Evolutionary conservation across 2,888 invertebrate genomes (phyloP).

Genomic region (Drosophila koepferae): DNA sequence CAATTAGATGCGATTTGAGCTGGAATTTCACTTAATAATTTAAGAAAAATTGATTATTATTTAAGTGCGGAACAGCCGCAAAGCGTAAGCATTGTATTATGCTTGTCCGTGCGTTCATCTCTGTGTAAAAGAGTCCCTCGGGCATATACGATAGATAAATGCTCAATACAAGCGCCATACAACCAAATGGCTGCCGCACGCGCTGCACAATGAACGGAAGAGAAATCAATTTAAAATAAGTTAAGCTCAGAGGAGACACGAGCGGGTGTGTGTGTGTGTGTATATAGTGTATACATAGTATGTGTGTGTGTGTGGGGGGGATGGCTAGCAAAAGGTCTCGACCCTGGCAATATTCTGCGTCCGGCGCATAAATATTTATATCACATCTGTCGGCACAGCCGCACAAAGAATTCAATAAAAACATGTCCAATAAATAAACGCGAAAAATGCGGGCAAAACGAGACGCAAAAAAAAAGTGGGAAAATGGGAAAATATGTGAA

Average conservation of each 20-base stretch:
- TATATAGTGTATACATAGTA: neutral
- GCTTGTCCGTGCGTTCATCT: neutral
- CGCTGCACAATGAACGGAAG: conserved; percentile 57
- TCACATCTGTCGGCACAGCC: conserved; percentile 69
- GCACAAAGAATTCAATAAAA: conserved; percentile 77
- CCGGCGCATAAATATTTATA: conserved; percentile 75
- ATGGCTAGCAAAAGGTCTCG: conserved; percentile 18
- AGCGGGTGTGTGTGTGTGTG: neutral
- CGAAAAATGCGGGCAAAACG: conserved; percentile 48
- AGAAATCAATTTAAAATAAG: conserved; percentile 74
- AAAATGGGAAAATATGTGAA: neutral
- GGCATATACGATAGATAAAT: conserved; percentile 50
- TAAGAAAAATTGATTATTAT: conserved; percentile 79
- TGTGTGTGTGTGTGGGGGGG: neutral
- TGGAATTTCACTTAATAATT: conserved; percentile 67
- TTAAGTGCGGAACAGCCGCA: conserved; percentile 67
- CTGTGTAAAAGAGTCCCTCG: conserved; percentile 55
- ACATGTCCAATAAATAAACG: conserved; percentile 78
- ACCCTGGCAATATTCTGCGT: conserved; percentile 67
- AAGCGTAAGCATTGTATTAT: conserved; percentile 2
- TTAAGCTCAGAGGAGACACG: conserved; percentile 28
- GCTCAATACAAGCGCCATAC: conserved; percentile 12
- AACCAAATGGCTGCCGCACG: conserved; percentile 18
- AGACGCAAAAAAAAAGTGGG: neutral
- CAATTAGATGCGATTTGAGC: conserved; percentile 60